Evolutionary conservation across 92 coral and sea anemone genomes (phyloP), one percentile per base, ranked within the genome.

Genomic region (Zoanthus sociatus): DNA sequence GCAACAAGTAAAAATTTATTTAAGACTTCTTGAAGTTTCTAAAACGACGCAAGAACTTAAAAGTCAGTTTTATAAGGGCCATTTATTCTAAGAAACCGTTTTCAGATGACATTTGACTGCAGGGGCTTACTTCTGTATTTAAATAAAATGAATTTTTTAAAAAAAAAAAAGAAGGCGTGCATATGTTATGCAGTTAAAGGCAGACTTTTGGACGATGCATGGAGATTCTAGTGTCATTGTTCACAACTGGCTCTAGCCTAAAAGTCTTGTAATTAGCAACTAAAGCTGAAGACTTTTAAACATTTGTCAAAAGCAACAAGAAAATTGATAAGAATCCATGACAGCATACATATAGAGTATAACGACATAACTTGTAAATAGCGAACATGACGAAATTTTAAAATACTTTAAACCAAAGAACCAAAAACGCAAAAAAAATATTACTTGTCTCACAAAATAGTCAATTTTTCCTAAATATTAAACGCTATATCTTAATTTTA

Each of bases 141-240:
- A 42, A 11, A 15, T 18, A 78, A 17, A 15, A 6, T 46, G 15
- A 8, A 16, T 3, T 15, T 21, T 30, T 15, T 58, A 13, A n/a
- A 20, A 17, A 69, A 79, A 17, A 69, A 79, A 64, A 18, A 12
- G 47, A 66, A 46, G 74, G 15, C 68, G 21, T 55, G 26, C 72
- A 46, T 37, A 21, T 66, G 20, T 81, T 53, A 20, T 81, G 26
- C 7, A 56, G 85, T 18, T 46, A 30, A 2, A 13, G 58, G 55
- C 55, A 64, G 85, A 81, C 85, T 12, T 21, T 11, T 46, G 42
- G 85, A 64, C 85, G 45, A 9, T 81, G 70, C 76, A 64, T 67
- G 76, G 85, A 10, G 58, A 63, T 67, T 64, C 47, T 7, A 12
- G 1, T 81, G 75, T 68, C 85, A 20, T 81, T 66, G 75, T 81